A percentile compares a stretch with the other conserved stretches of the same genome.
These are phyloP conservation scores for Coranthus polyacanthus DNA, from an alignment of 2,797 vertebrate genomes.

Conservation along the genomic window DNA sequence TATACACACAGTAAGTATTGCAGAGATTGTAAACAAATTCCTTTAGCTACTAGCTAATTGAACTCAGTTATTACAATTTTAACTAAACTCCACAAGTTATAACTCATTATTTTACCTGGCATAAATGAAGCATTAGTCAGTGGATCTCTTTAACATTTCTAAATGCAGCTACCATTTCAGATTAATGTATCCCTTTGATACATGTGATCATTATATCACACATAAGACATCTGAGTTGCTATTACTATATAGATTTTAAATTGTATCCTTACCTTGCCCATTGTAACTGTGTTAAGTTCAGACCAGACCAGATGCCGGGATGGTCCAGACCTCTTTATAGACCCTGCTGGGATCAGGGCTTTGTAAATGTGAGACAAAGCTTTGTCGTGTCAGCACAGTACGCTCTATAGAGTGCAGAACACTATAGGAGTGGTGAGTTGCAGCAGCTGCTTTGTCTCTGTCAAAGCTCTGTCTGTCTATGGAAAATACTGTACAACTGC, in stretches of 20 bases:
- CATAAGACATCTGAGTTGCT: conserved; percentile 9
- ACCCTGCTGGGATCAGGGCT: conserved; percentile 75
- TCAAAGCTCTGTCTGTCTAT: conserved; percentile 72
- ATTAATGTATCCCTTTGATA: not conserved
- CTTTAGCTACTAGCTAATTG: not conserved
- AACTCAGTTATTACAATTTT: no score
- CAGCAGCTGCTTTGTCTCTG: conserved; percentile 76
- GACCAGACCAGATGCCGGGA: conserved; percentile 62
- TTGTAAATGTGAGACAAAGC: conserved; percentile 80
- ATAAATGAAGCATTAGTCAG: not conserved
- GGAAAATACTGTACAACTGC: conserved; percentile 79
- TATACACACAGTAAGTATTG: no score
- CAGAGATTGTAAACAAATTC: not conserved
- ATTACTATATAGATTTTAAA: conserved; percentile 33
- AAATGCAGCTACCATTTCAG: not conserved
- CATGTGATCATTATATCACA: not conserved
- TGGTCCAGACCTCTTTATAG: conserved; percentile 82
- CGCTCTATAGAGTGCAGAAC: conserved; percentile 68
- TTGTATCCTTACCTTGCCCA: conserved; percentile 84
- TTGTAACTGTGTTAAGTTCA: conserved; percentile 77
- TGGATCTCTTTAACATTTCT: not conserved
- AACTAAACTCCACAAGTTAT: no score
- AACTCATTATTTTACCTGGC: not conserved
- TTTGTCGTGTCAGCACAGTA: conserved; percentile 81
- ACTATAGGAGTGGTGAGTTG: conserved; percentile 68